Conservation (phyloP, 2,797 vertebrate genomes). For the Oreortyx pictus region DNA sequence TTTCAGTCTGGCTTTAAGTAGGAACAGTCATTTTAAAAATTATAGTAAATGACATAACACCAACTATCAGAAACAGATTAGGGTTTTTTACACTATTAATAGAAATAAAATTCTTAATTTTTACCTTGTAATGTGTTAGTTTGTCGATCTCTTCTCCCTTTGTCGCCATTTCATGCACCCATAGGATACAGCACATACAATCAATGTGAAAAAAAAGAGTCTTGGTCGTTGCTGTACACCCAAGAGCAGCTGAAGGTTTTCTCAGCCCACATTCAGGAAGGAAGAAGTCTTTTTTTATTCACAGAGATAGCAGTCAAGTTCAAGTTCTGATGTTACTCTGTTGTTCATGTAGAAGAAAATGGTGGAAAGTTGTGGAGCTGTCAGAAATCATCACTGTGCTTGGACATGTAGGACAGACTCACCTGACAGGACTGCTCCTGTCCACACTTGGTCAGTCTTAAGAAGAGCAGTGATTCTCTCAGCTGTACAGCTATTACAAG, state of each 20-base stretch:
- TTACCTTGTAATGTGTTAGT: slow-evolving; percentile 1
- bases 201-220: not conserved
- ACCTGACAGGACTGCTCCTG: not conserved
- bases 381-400: not conserved
- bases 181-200: not conserved
- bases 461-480: not conserved
- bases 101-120: not conserved
- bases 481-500: not conserved
- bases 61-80: not conserved
- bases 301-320: accelerated
- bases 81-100: not conserved
- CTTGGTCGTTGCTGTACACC: not conserved
- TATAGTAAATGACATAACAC: not conserved
- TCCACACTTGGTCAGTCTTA: not conserved
- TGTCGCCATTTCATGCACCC: not conserved
- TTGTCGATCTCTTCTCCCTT: not conserved
- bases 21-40: not conserved
- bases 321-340: not conserved
- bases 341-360: not conserved
- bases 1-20: not conserved
- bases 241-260: not conserved
- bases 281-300: not conserved
- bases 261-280: slow-evolving; percentile 54
- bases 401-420: not conserved
- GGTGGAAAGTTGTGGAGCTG: not conserved